phyloP scores from a whole-genome alignment of 2,113 vertebrate genomes.

The Leptocoma aspasia region DNA sequence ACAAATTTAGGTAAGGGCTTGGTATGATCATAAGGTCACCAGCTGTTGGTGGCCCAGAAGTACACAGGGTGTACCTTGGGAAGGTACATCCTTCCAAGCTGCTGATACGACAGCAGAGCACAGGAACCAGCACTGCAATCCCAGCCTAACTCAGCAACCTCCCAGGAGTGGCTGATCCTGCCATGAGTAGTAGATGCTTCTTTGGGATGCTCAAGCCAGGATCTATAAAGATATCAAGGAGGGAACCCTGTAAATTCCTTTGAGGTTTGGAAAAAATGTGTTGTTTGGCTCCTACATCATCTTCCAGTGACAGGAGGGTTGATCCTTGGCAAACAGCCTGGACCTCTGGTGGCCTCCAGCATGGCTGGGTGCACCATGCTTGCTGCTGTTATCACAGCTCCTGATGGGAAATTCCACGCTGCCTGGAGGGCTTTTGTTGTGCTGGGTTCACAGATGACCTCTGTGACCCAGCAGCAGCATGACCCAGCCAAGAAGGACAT shows the following conservation, averaged over 20 bases:
- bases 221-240: not conserved
- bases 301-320: fast-evolving
- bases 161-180: not conserved
- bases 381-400: not conserved
- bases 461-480: not conserved
- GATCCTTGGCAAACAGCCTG: not conserved
- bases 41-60: not conserved
- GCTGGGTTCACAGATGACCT: not conserved
- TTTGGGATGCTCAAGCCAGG: not conserved
- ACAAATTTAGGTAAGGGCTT: not conserved
- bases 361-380: fast-evolving
- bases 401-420: not conserved
- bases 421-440: fast-evolving
- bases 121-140: not conserved
- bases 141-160: not conserved
- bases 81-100: not conserved
- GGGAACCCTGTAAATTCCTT: not conserved
- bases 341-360: not conserved
- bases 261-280: not conserved
- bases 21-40: fast-evolving
- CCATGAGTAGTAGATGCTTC: not conserved
- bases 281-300: not conserved
- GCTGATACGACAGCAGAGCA: fast-evolving
- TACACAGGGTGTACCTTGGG: fast-evolving
- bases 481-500: not conserved